A percentile compares a stretch with the other conserved stretches of the same genome.
Evolutionary conservation across 1,140 invertebrate species (phyloP).

Genomic region (Ceratina calcarata): DNA sequence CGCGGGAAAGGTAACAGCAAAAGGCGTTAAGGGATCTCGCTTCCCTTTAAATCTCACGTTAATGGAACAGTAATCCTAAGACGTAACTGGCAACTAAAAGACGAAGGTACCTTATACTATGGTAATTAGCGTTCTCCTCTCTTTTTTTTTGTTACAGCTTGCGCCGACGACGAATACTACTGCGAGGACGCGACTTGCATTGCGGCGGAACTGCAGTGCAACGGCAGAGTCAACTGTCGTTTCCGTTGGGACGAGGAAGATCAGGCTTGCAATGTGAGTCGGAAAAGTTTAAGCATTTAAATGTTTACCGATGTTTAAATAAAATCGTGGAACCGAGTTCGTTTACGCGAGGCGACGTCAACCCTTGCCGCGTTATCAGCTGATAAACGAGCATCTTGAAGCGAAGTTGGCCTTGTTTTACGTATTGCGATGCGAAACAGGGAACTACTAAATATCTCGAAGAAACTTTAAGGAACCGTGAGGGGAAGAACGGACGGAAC

Average conservation of each 20-base stretch:
- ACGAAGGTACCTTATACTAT: too few relatives aligned
- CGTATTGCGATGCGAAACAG: neutral
- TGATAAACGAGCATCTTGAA: neutral
- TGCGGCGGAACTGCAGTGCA: conserved; percentile 85
- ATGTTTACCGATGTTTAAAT: conserved; percentile 36
- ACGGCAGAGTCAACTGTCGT: conserved; percentile 88
- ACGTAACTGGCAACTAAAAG: neutral
- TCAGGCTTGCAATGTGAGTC: conserved; percentile 85
- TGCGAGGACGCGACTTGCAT: conserved; percentile 94
- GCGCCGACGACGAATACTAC: conserved; percentile 86
- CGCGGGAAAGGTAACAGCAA: neutral
- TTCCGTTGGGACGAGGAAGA: conserved; percentile 90
- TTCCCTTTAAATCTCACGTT: neutral
- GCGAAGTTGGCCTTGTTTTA: neutral
- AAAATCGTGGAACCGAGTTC: neutral
- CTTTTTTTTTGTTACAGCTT: conserved; percentile 68
- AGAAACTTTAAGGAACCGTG: conserved; percentile 8
- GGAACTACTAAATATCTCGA: neutral
- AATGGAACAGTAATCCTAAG: neutral
- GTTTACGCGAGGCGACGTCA: too few relatives aligned
- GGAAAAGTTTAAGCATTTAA: conserved; percentile 13
- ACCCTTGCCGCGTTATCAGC: neutral
- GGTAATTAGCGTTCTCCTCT: neutral
- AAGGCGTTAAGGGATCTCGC: neutral
- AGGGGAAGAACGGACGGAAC: neutral